Conservation (phyloP, 1,140 invertebrate species). For the Bradynema listronoti region DNA sequence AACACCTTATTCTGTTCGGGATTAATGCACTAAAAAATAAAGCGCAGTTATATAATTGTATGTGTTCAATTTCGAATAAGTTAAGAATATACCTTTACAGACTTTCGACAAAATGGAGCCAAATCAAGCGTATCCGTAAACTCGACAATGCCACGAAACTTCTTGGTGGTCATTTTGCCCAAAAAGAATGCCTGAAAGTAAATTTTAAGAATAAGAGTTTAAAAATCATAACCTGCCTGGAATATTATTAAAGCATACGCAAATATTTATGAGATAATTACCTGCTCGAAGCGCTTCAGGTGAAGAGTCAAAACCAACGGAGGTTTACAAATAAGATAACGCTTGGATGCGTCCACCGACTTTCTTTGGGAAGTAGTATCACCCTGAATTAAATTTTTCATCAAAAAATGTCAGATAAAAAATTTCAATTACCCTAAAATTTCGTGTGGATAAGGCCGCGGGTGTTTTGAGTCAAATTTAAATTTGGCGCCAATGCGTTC, state of each 20-base stretch:
- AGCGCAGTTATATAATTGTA: neutral
- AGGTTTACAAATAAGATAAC: constrained; percentile 78
- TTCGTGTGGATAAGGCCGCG: too few species aligned
- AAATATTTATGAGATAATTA: constrained; percentile 33
- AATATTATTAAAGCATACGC: neutral
- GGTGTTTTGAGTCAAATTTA: too few species aligned
- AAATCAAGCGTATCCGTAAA: constrained; percentile 80
- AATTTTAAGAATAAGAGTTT: neutral
- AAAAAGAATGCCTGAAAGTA: neutral
- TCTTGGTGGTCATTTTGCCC: constrained; percentile 66
- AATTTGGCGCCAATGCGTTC: too few species aligned
- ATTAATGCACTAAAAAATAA: constrained; percentile 34
- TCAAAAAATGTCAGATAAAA: too few species aligned
- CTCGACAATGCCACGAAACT: constrained; percentile 76
- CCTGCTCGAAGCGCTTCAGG: constrained; percentile 72
- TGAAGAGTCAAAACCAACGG: constrained; percentile 88
- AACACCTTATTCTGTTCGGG: constrained; percentile 67
- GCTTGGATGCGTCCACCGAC: constrained; percentile 71
- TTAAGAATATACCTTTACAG: constrained; percentile 66
- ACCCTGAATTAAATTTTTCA: too few species aligned
- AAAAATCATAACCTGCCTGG: neutral
- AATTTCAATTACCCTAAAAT: too few species aligned
- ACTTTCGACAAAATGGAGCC: constrained; percentile 78
- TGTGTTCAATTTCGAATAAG: neutral
- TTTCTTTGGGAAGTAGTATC: too few species aligned